Evolutionary conservation across 2,113 vertebrate genomes (phyloP).

Genomic region (Antigone vipio): DNA sequence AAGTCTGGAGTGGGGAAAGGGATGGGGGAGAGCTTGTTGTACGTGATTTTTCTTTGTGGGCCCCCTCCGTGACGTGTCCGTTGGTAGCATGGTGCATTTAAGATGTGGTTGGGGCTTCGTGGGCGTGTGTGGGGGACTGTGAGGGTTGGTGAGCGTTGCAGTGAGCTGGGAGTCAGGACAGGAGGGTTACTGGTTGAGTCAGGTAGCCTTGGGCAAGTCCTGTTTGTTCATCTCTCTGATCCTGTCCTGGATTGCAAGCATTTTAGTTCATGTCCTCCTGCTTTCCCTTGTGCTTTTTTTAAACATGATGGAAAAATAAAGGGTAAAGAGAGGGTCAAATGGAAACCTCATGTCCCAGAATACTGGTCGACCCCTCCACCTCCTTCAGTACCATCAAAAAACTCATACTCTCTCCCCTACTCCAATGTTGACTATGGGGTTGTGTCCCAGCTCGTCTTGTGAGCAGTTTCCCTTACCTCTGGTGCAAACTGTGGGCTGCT

Average conservation of each 20-base stretch:
- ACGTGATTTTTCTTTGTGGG: neutral
- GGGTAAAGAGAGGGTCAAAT: neutral
- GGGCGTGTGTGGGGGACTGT: neutral
- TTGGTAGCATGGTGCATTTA: neutral
- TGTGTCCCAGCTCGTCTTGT: neutral
- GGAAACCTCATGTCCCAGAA: neutral
- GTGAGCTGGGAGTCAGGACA: neutral
- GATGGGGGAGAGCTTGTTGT: neutral
- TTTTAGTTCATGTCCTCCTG: neutral
- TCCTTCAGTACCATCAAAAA: neutral
- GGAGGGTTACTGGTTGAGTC: neutral
- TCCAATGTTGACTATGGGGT: accelerated
- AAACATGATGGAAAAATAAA: neutral
- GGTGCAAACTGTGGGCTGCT: neutral
- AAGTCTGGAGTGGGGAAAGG: neutral
- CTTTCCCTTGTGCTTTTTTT: neutral
- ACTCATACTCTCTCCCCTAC: neutral
- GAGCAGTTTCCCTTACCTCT: neutral
- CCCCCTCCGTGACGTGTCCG: neutral
- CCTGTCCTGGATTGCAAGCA: neutral
- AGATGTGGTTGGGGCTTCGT: neutral
- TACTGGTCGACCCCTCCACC: neutral
- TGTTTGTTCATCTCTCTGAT: neutral
- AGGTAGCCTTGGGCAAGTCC: neutral
- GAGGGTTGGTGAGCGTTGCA: neutral